These are phyloP conservation scores for Buathra laborator DNA, from an alignment of 2,888 invertebrate genomes.

Conservation along the genomic window DNA sequence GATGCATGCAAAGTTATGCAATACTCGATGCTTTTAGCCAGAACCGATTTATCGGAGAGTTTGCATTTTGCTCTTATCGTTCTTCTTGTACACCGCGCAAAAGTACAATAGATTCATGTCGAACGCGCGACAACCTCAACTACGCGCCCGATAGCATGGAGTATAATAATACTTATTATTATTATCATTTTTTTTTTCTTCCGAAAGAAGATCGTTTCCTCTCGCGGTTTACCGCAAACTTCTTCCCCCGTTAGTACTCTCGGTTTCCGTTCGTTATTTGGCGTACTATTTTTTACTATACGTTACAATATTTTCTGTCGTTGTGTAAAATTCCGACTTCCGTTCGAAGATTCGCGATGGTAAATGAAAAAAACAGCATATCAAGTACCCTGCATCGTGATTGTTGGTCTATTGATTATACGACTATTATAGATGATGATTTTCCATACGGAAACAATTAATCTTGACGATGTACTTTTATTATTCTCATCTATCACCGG, in stretches of 20 bases:
- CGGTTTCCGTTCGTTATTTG: neutral
- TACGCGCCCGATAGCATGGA: neutral
- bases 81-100: constrained; percentile 16
- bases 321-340: neutral
- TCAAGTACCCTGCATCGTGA: neutral
- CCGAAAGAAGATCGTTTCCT: constrained; percentile 37
- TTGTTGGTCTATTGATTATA: neutral
- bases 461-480: constrained; percentile 3
- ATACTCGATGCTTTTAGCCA: neutral
- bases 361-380: neutral
- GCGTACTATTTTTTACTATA: neutral
- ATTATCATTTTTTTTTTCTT: neutral
- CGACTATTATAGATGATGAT: neutral
- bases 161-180: constrained; percentile 25
- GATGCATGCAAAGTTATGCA: constrained; percentile 14
- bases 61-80: constrained; percentile 54
- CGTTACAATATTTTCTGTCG: neutral
- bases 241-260: neutral
- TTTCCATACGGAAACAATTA: constrained; percentile 11
- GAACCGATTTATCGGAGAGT: constrained; percentile 32
- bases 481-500: constrained; percentile 6
- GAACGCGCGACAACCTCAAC: constrained; percentile 2
- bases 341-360: neutral
- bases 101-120: constrained; percentile 28
- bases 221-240: constrained; percentile 18